phyloP scores from a whole-genome alignment of 2,797 vertebrate genomes.

The Paratrypauchen microcephalus region DNA sequence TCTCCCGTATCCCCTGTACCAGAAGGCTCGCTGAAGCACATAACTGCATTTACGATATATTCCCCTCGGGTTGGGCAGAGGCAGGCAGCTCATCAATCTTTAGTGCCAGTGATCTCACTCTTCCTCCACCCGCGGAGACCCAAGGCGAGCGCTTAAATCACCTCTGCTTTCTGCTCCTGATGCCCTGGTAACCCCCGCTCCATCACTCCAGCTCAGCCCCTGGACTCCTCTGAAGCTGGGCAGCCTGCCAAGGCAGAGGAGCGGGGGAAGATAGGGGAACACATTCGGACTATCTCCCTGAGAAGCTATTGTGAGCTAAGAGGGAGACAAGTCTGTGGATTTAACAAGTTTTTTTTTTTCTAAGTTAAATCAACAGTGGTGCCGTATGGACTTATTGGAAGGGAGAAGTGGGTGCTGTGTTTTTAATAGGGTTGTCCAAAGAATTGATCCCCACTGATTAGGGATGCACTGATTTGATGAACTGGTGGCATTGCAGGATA shows the following conservation, averaged over 20 bases:
- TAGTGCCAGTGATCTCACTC: constrained; percentile 47
- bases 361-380: neutral
- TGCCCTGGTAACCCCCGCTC: neutral
- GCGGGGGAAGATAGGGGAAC: constrained; percentile 9
- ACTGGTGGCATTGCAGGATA: too few species aligned
- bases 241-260: constrained; percentile 34
- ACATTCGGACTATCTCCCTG: constrained; percentile 1
- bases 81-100: constrained; percentile 48
- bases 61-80: constrained; percentile 32
- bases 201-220: constrained; percentile 42
- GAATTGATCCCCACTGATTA: too few species aligned
- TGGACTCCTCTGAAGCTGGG: constrained; percentile 32
- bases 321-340: neutral
- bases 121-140: constrained; percentile 35
- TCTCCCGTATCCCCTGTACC: constrained; percentile 24
- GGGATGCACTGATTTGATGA: too few species aligned
- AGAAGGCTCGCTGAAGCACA: constrained; percentile 42
- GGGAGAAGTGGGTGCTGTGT: neutral
- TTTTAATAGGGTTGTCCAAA: too few species aligned
- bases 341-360: neutral
- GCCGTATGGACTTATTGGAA: neutral
- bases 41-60: constrained; percentile 53
- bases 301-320: constrained; percentile 25
- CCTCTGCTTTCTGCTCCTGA: constrained; percentile 12
- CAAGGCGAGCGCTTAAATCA: constrained; percentile 47